Evolutionary conservation across 2,888 invertebrate genomes (phyloP), one percentile per base, ranked within the genome.

Genomic region (Callinectes sapidus): DNA sequence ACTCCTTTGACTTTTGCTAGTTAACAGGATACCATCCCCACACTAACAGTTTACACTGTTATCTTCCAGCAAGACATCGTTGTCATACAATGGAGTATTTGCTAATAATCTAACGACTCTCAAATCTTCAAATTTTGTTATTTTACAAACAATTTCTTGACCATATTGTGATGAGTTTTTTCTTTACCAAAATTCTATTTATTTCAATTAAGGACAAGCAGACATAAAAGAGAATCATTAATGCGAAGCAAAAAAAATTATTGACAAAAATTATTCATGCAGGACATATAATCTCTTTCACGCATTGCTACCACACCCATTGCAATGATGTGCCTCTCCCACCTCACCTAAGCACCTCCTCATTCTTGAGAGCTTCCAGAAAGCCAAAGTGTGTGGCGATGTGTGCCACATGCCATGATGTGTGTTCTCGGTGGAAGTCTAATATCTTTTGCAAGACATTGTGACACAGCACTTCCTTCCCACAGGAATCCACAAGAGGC

Each of bases 401-500:
- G 90, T 94, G 94, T 1, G 86, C 93, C 18, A 93, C 90, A 32
- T 93, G 91, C 92, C 93, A 94, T 5, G 94, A 90, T 0, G 93
- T 92, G 66, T 94, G 90, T 54, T 93, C 94, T 35, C 94, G 90
- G 16, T 92, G 91, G 35, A 92, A 55, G 81, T 94, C 94, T 13
- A 93, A 77, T 48, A 94, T 90, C 90, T 94, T 94, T 88, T 94
- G 94, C 54, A 94, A 86, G 8, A 94, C 87, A 54, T 92, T 90
- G 48, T 94, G 94, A 32, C 92, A 93, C 28, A 94, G 94, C 14
- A 94, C 92, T 87, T 94, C 94, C 54, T 93, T 94, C 18, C 94
- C 94, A 28, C 93, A 93, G 5, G 94, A 92, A 23, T 92, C 92
- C 54, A 94, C 93, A n/a, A 94, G 92, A 39, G 94, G 93, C 61